phyloP scores from a whole-genome alignment of 2,888 invertebrate genomes.

The Psylliodes chrysocephalus region DNA sequence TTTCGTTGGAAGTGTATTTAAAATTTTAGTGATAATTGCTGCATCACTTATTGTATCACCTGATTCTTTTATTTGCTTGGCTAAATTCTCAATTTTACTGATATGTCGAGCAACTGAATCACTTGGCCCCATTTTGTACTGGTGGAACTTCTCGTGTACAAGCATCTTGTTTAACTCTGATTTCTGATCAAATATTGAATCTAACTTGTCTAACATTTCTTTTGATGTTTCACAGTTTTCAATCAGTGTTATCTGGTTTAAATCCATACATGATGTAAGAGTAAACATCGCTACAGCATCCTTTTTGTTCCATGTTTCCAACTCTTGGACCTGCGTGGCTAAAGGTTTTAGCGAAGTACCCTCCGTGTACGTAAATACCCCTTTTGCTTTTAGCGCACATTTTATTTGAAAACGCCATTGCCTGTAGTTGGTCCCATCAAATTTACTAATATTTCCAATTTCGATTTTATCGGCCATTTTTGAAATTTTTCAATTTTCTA shows the following conservation, averaged over 20 bases:
- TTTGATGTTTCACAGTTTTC: slow-evolving; percentile 46
- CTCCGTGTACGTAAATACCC: slow-evolving; percentile 8
- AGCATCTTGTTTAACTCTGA: slow-evolving; percentile 49
- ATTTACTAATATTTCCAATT: slow-evolving; percentile 20
- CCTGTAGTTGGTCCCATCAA: slow-evolving; percentile 33
- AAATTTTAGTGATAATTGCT: slow-evolving; percentile 46
- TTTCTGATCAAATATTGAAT: slow-evolving; percentile 41
- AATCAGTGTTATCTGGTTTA: slow-evolving; percentile 43
- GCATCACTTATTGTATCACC: slow-evolving; percentile 43
- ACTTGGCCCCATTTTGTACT: slow-evolving; percentile 44
- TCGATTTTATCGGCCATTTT: slow-evolving; percentile 13
- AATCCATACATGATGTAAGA: slow-evolving; percentile 41
- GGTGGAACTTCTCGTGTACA: slow-evolving; percentile 44
- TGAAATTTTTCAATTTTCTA: background rate
- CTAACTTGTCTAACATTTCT: slow-evolving; percentile 45
- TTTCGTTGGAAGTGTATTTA: slow-evolving; percentile 39
- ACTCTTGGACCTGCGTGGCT: background rate
- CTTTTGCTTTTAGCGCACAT: slow-evolving; percentile 35
- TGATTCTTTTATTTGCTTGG: slow-evolving; percentile 41
- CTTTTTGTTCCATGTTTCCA: slow-evolving; percentile 34
- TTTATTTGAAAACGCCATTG: too few species aligned
- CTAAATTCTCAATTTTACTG: slow-evolving; percentile 50
- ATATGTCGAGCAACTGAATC: slow-evolving; percentile 51
- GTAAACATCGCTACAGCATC: slow-evolving; percentile 43
- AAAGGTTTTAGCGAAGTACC: background rate